phyloP scores from a whole-genome alignment of 2,113 vertebrate species.

The Crypturellus undulatus region DNA sequence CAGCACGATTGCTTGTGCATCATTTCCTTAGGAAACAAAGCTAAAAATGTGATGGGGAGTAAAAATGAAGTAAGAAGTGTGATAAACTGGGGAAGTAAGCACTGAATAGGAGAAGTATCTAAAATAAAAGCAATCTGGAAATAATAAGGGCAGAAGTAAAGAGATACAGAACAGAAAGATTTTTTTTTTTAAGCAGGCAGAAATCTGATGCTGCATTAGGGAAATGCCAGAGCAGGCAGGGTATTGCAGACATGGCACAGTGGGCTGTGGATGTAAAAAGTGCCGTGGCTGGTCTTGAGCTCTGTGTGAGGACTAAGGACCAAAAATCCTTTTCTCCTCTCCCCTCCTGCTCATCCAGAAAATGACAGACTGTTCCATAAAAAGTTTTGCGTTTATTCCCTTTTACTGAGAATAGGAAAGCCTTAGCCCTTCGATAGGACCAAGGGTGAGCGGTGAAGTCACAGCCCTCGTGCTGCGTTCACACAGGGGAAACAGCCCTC shows the following conservation, averaged over 20 bases:
- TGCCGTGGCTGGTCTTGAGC: not conserved
- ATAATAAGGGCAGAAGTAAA: not conserved
- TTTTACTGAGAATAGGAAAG: not conserved
- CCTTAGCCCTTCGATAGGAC: not conserved
- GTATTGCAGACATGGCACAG: rapidly evolving
- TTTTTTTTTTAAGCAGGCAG: not conserved
- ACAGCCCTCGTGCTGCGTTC: not conserved
- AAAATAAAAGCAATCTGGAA: constrained; percentile 32
- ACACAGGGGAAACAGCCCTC: not conserved
- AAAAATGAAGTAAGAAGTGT: constrained; percentile 18
- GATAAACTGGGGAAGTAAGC: constrained; percentile 34
- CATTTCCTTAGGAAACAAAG: constrained; percentile 36
- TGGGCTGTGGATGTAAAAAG: not conserved
- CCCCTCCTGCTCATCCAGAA: rapidly evolving
- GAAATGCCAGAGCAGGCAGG: not conserved
- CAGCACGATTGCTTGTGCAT: not conserved
- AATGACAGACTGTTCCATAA: not conserved
- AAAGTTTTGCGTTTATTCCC: constrained; percentile 1
- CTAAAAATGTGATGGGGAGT: constrained; percentile 12
- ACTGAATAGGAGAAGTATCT: constrained; percentile 31
- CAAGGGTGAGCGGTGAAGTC: not conserved
- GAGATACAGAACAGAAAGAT: not conserved
- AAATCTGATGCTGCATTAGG: not conserved
- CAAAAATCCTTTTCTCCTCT: not conserved
- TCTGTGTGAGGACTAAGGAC: not conserved